These are phyloP conservation scores for Acrocephalus kingi DNA, from an alignment of 2,113 vertebrate genomes.

Conservation along the genomic window DNA sequence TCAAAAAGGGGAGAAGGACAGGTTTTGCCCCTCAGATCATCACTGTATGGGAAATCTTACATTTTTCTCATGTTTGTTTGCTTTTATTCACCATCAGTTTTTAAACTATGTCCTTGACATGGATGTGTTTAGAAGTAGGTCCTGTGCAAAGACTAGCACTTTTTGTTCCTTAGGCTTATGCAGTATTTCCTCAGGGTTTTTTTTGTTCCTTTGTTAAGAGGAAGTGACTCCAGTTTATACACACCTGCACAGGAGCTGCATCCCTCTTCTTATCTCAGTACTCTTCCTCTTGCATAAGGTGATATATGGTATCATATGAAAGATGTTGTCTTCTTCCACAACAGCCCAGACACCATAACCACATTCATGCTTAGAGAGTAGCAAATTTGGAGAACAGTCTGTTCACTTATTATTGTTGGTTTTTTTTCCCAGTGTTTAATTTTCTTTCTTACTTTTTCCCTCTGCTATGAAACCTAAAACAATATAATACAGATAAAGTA, in stretches of 20 bases:
- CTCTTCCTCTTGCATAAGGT: background rate
- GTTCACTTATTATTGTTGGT: background rate
- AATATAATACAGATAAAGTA: background rate
- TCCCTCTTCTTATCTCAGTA: background rate
- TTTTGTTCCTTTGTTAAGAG: background rate
- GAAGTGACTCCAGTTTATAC: background rate
- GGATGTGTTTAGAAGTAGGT: background rate
- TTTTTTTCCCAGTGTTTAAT: background rate
- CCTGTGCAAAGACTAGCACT: background rate
- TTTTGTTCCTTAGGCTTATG: background rate
- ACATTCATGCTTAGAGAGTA: background rate
- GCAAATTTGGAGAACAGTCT: background rate
- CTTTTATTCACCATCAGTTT: background rate
- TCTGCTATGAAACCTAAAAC: background rate
- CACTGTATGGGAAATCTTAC: background rate
- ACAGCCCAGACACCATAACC: background rate
- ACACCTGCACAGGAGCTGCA: background rate
- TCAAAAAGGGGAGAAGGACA: background rate
- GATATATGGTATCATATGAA: background rate
- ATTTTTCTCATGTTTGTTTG: background rate
- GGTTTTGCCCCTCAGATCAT: background rate
- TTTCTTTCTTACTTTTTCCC: background rate
- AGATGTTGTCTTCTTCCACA: background rate
- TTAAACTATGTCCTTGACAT: background rate
- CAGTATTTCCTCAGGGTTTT: background rate